Conservation (phyloP, 1,140 invertebrate genomes). For the Drosophila pallidifrons region DNA sequence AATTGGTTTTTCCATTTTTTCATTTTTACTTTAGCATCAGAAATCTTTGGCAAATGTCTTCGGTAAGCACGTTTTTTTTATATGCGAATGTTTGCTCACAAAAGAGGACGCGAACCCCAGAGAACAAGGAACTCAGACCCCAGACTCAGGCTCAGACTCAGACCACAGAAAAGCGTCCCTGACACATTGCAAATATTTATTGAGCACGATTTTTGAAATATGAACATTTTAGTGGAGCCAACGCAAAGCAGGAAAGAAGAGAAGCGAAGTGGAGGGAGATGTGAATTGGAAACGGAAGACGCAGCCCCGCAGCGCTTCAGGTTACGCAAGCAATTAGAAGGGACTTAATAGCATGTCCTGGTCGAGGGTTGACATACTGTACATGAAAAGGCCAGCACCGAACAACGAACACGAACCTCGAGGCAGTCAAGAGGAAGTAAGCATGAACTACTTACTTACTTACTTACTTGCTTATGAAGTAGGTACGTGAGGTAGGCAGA, state of each 20-base stretch:
- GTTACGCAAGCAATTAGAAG: constrained; percentile 82
- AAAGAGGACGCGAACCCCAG: constrained; percentile 8
- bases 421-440: constrained; percentile 73
- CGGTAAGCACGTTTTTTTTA: constrained; percentile 70
- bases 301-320: constrained; percentile 56
- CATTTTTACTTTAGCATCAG: constrained; percentile 4
- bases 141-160: neutral
- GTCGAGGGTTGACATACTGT: constrained; percentile 63
- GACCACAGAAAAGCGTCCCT: constrained; percentile 12
- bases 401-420: constrained; percentile 25
- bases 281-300: constrained; percentile 36
- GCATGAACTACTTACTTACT: constrained; percentile 62
- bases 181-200: constrained; percentile 75
- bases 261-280: neutral
- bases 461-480: constrained; percentile 50
- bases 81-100: constrained; percentile 54
- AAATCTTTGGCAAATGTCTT: constrained; percentile 68
- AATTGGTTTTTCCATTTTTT: constrained; percentile 41
- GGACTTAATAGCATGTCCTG: constrained; percentile 52
- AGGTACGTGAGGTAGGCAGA: constrained; percentile 43
- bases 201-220: constrained; percentile 81
- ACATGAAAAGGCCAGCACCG: constrained; percentile 66
- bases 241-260: neutral
- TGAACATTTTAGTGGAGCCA: constrained; percentile 62
- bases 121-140: neutral